phyloP scores from a whole-genome alignment of 2,888 invertebrate genomes.

The Pogonocherus hispidulus region DNA sequence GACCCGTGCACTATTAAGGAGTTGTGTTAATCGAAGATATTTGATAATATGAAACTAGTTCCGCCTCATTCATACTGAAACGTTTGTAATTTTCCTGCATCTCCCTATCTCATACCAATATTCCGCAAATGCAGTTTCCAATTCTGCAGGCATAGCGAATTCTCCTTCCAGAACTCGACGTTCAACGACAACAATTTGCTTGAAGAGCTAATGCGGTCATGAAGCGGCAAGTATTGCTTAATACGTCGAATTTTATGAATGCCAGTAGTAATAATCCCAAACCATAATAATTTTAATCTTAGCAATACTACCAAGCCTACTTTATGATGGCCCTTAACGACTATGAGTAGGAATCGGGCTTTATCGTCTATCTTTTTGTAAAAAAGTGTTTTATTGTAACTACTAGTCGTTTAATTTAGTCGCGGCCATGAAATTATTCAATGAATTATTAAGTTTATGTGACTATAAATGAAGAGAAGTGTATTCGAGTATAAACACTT shows the following conservation, averaged over 20 bases:
- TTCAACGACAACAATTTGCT: slow-evolving; percentile 38
- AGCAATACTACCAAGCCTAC: slow-evolving; percentile 47
- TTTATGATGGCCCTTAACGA: slow-evolving; percentile 50
- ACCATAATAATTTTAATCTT: slow-evolving; percentile 53
- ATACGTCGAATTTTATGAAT: slow-evolving; percentile 51
- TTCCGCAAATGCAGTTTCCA: slow-evolving; percentile 38
- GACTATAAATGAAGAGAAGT: not conserved
- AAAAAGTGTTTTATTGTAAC: too few relatives aligned
- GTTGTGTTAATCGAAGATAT: not conserved
- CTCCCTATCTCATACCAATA: slow-evolving; percentile 26
- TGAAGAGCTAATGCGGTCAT: slow-evolving; percentile 33
- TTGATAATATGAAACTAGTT: not conserved
- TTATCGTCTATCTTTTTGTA: not conserved
- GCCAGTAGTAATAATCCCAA: slow-evolving; percentile 46
- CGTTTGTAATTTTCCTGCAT: slow-evolving; percentile 13
- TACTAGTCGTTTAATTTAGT: too few relatives aligned
- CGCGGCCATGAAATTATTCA: too few relatives aligned
- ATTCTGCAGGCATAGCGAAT: slow-evolving; percentile 40
- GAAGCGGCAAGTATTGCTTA: slow-evolving; percentile 40
- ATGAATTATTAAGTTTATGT: not conserved
- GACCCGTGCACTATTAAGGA: not conserved
- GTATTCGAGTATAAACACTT: too few relatives aligned
- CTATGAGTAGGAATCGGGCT: slow-evolving; percentile 43
- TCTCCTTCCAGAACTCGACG: slow-evolving; percentile 35
- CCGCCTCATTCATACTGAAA: not conserved